Evolutionary conservation across 2,113 vertebrate genomes (phyloP).

Genomic region (Eclectus roratus): DNA sequence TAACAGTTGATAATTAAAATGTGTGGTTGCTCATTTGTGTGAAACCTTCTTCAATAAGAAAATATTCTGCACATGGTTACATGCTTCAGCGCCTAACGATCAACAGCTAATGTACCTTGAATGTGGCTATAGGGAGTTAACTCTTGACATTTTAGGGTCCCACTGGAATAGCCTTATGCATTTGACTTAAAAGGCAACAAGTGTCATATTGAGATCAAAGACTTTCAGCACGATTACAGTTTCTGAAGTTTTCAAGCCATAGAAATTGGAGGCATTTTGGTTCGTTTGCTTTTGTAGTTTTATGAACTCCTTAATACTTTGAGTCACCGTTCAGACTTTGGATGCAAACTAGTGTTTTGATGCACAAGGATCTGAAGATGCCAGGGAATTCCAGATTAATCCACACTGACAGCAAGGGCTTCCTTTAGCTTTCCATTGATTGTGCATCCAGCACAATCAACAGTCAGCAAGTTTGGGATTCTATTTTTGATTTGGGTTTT

Average conservation of each 20-base stretch:
- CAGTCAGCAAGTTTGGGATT: not conserved
- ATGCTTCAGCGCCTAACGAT: not conserved
- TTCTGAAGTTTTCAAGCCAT: not conserved
- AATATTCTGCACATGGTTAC: fast-evolving
- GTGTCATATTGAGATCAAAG: conserved; percentile 5
- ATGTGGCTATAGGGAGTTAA: not conserved
- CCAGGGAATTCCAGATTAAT: not conserved
- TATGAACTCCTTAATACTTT: not conserved
- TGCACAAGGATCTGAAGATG: not conserved
- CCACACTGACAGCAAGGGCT: not conserved
- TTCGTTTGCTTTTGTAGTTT: not conserved
- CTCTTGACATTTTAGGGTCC: not conserved
- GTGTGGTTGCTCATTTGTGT: not conserved
- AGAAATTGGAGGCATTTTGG: not conserved
- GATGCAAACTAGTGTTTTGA: not conserved
- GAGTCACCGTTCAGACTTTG: not conserved
- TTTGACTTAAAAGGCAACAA: conserved; percentile 16
- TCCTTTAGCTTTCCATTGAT: not conserved
- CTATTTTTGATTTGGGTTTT: no score
- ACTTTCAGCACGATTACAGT: not conserved
- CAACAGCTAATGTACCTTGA: not conserved
- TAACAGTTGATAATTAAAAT: not conserved
- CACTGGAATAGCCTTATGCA: not conserved
- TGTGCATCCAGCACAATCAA: not conserved
- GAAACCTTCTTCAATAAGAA: not conserved